These are phyloP conservation scores for Cryptotermes secundus DNA, from an alignment of 1,140 invertebrate species.

Conservation along the genomic window DNA sequence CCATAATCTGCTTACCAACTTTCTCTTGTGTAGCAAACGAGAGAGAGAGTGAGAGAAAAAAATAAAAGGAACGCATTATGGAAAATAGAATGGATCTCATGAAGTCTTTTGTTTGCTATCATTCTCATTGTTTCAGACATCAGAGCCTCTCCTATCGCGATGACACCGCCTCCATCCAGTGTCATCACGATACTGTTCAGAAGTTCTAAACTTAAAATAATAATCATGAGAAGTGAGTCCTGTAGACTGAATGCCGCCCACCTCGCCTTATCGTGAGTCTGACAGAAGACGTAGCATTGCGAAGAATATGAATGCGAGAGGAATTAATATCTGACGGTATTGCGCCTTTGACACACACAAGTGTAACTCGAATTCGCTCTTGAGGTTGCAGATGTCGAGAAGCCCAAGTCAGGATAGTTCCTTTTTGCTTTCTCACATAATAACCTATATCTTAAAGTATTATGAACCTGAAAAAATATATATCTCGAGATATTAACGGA, in stretches of 20 bases:
- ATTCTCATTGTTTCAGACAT: not conserved
- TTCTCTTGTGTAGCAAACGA: not conserved
- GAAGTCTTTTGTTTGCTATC: conserved; percentile 2
- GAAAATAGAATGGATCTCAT: conserved; percentile 2
- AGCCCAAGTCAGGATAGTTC: not conserved
- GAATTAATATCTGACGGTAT: not conserved
- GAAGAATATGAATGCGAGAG: not conserved
- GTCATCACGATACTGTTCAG: not conserved
- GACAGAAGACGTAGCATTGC: not conserved
- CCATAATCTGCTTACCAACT: conserved; percentile 26
- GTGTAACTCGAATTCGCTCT: not conserved
- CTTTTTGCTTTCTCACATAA: too few relatives aligned
- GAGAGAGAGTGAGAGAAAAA: not conserved
- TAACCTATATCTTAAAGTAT: too few relatives aligned
- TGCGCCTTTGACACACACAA: not conserved
- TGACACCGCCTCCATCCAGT: not conserved
- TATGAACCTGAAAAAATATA: too few relatives aligned
- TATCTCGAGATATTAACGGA: too few relatives aligned
- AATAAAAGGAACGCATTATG: not conserved
- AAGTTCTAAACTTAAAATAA: conserved; percentile 18
- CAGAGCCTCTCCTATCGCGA: not conserved
- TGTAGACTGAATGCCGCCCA: not conserved
- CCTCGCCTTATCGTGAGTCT: not conserved
- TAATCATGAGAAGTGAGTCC: not conserved
- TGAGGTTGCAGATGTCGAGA: not conserved